A percentile compares a stretch with the other conserved stretches of the same genome.
phyloP scores from a whole-genome alignment of 2,113 vertebrate species.

The Etia nguti region DNA sequence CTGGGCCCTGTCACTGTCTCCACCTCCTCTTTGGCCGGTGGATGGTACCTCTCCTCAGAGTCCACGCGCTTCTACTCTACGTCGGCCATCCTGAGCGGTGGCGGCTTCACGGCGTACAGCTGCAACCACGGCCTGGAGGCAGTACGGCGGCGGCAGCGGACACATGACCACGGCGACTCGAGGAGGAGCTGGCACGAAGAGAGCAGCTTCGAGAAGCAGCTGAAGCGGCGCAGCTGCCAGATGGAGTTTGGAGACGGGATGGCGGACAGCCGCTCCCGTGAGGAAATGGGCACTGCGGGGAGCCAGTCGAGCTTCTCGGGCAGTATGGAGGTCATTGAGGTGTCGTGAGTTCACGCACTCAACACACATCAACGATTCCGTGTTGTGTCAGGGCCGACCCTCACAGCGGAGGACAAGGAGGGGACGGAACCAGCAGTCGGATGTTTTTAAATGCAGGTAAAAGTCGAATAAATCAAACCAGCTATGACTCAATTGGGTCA shows the following conservation, averaged over 20 bases:
- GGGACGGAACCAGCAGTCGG: neutral
- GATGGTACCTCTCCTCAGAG: conserved; percentile 87
- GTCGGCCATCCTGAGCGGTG: conserved; percentile 74
- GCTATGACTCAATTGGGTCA: neutral
- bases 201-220: conserved; percentile 95
- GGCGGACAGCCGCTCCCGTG: conserved; percentile 78
- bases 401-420: neutral
- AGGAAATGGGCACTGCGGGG: conserved; percentile 82
- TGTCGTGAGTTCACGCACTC: conserved; percentile 71
- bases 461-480: neutral
- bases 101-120: conserved; percentile 69
- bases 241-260: conserved; percentile 91
- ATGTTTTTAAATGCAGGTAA: neutral
- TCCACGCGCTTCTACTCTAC: conserved; percentile 83
- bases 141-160: conserved; percentile 75
- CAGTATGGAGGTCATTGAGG: conserved; percentile 96
- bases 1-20: conserved; percentile 76
- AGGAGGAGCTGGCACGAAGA: conserved; percentile 95
- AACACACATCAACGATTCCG: neutral
- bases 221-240: conserved; percentile 92
- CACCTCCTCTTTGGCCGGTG: conserved; percentile 73
- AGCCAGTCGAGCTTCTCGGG: conserved; percentile 90
- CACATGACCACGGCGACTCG: conserved; percentile 78
- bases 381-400: neutral
- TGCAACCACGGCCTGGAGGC: conserved; percentile 78